phyloP scores from a whole-genome alignment of 2,888 invertebrate species.

The Auanema sp. region DNA sequence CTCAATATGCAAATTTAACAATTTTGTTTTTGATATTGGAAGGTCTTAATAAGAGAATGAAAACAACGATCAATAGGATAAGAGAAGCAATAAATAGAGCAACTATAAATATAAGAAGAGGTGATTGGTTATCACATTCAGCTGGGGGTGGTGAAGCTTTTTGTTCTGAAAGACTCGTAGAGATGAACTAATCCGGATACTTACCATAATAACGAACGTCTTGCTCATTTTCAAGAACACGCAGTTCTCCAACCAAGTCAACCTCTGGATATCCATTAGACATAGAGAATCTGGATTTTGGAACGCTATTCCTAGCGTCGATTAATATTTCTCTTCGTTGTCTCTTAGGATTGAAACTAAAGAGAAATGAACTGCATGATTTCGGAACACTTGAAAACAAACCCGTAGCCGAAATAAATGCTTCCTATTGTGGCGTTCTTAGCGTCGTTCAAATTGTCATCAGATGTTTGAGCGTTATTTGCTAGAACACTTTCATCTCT shows the following conservation, averaged over 20 bases:
- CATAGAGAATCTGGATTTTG: constrained; percentile 15
- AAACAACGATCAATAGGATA: constrained; percentile 8
- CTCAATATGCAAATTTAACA: constrained; percentile 1
- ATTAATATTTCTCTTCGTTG: not conserved
- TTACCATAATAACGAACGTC: constrained; percentile 55
- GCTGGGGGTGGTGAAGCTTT: not conserved
- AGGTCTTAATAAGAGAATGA: constrained; percentile 8
- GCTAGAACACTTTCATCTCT: too few relatives aligned
- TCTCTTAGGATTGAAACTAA: not conserved
- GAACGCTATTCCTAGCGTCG: not conserved
- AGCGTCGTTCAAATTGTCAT: constrained; percentile 21
- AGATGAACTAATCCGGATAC: not conserved
- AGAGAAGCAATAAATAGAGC: constrained; percentile 7
- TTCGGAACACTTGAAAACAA: not conserved
- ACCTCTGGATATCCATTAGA: constrained; percentile 42
- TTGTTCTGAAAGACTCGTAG: not conserved
- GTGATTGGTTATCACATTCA: constrained; percentile 11
- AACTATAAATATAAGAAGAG: constrained; percentile 7
- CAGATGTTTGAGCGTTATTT: constrained; percentile 17
- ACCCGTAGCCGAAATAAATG: constrained; percentile 35
- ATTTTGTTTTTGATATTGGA: constrained; percentile 6
- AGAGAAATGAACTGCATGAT: not conserved
- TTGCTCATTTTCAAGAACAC: constrained; percentile 58
- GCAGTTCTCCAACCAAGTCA: constrained; percentile 55
- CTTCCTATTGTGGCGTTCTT: constrained; percentile 27